Evolutionary conservation across 2,113 vertebrate genomes (phyloP), one percentile per base, ranked within the genome.

Genomic region (Cyphomyrus plagiostoma): DNA sequence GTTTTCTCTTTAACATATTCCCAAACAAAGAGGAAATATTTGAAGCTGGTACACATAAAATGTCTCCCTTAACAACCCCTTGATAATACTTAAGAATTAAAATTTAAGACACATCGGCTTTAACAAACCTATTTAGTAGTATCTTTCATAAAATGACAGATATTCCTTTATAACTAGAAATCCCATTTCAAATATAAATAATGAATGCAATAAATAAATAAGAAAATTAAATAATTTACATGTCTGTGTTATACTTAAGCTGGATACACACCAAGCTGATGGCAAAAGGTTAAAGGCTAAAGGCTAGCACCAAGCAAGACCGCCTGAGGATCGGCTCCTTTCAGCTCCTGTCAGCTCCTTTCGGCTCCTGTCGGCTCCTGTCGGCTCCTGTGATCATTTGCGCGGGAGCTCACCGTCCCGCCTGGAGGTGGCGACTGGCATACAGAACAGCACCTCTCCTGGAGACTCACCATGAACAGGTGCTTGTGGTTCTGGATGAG

Each of bases 401-500:
- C 2, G 1, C 0, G 13, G n/a, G 3, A 11, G 10, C 10, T 26
- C 46, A 1, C 45, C 84, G 10, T 4, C n/a, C 45, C 15, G 30
- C 3, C 3, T 35, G 48, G 66, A 35, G n/a, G 66, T 74, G n/a
- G 26, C 1, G 30, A 3, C 3, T 1, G 30, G 4, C 35, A 49
- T 49, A 4, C 30, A n/a, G 45, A 3, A 11, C 35, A 17, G 39
- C n/a, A 17, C 15, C 19, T 48, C 23, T 23, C 30, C 80, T 8
- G 80, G 35, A 23, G 45, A 11, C 46, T 42, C 91, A 98, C 98
- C 94, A 23, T 96, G 92, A 98, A 98, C 66, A 99, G 95, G 35
- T 93, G 90, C 92, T 93, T 94, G 95, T 97, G 92, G 94, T 98
- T 96, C 94, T 98, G 97, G 0, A 98, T 96, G 89, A 98, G 93